Evolutionary conservation across 2,113 vertebrate genomes (phyloP), one percentile per base, ranked within the genome.

Genomic region (Paratilapia polleni): DNA sequence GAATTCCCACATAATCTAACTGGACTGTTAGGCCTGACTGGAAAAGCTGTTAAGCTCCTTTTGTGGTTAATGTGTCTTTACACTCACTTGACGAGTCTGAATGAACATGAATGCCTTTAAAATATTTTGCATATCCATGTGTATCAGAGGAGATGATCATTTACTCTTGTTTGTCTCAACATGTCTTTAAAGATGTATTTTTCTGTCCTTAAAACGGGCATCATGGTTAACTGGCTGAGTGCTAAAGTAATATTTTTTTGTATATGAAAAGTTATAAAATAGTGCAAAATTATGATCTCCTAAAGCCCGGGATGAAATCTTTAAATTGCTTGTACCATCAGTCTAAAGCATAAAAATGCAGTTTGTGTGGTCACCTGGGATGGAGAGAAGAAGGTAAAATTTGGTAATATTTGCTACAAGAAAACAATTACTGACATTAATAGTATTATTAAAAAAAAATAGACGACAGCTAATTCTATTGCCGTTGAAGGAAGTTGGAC

Each of bases 1-100:
- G 20, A 54, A n/a, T 56, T 73, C 52, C 66, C 24, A 73, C 43
- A 73, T 28, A 52, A 73, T 73, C 66, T 73, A 52, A 73, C 66
- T 20, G 17, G 28, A 52, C 24, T 52, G 66, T 73, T 52, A 13
- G 17, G 14, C 47, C 2, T 17, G 47, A 49, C 15, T 15, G 15
- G 47, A 17, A 49, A 49, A 49, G 47, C 47, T 49, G 47, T 43
- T 43, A 43, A 43, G 64, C 15, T 70, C 49, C 64, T 49, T 70
- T 70, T 15, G 24, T 52, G 43, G 66, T 52, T 52, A 70, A 70
- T 52, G 43, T 70, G 43, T 31, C 66, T 73, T 73, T 31, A 73
- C 43, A 52, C 43, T 52, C 17, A 20, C 66, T 52, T 31, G 26
- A 73, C 1, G 0, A 6, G 20, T 49, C 66, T 73, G 43, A 73